Conservation (phyloP, 1,140 invertebrate species). For the Bombus superbus region DNA sequence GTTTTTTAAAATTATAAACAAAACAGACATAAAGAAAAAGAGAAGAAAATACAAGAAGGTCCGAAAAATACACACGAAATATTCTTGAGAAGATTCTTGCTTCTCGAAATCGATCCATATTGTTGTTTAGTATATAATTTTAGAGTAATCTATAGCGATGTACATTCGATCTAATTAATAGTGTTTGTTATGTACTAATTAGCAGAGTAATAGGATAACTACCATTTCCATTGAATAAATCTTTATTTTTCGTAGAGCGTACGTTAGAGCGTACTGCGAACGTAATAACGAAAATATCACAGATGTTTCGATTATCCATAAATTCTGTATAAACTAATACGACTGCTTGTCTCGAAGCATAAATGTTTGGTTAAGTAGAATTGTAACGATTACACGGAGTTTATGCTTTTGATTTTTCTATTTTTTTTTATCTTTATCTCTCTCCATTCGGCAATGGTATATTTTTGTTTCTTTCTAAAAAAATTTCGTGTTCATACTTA, state of each 20-base stretch:
- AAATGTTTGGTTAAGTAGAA: neutral
- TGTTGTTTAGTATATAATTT: slow-evolving; percentile 41
- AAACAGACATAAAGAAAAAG: neutral
- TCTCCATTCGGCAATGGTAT: neutral
- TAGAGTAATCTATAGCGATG: slow-evolving; percentile 15
- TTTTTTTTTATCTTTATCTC: neutral
- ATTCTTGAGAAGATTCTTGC: slow-evolving; percentile 8
- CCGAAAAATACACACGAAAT: neutral
- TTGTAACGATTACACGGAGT: neutral
- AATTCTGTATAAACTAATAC: neutral
- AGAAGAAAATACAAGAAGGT: slow-evolving; percentile 4
- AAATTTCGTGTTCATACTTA: neutral
- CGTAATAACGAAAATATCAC: neutral
- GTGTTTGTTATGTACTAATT: slow-evolving; percentile 22
- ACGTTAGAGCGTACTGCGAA: neutral
- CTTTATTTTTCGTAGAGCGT: neutral
- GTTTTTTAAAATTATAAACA: slow-evolving; percentile 27
- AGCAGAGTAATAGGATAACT: slow-evolving; percentile 10
- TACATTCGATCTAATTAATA: slow-evolving; percentile 33
- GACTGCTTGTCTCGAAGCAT: neutral
- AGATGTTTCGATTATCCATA: neutral
- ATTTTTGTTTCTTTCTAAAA: too few relatives aligned
- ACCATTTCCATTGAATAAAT: neutral
- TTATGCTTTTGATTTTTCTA: neutral
- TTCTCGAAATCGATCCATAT: slow-evolving; percentile 22